Evolutionary conservation across 2,113 vertebrate species (phyloP).

Genomic region (Otocyon megalotis): DNA sequence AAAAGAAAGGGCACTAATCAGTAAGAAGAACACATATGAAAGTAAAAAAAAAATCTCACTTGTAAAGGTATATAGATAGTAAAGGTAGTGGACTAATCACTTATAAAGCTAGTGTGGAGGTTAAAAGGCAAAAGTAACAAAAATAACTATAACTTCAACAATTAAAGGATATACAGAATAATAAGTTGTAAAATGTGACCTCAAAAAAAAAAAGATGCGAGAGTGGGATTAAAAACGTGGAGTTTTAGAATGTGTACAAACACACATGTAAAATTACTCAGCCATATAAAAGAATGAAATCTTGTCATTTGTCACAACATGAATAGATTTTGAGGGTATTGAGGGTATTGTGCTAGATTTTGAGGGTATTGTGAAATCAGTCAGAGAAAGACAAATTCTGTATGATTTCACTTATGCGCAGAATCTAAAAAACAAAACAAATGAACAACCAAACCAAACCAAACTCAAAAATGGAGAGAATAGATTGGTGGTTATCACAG

Average conservation of each 20-base stretch:
- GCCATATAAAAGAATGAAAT: neutral
- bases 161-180: neutral
- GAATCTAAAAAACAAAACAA: neutral
- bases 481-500: neutral
- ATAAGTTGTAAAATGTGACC: neutral
- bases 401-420: neutral
- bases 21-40: neutral
- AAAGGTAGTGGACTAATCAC: neutral
- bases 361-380: neutral
- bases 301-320: neutral
- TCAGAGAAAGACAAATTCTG: neutral
- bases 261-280: neutral
- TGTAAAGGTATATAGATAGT: neutral
- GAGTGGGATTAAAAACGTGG: neutral
- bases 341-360: neutral
- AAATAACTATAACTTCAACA: neutral
- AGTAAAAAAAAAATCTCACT: neutral
- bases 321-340: neutral
- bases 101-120: neutral
- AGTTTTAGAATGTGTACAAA: neutral
- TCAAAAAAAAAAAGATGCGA: neutral
- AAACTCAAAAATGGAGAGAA: neutral
- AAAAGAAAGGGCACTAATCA: neutral
- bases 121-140: neutral
- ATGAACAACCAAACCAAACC: neutral